Evolutionary conservation across 2,888 invertebrate genomes (phyloP).

Genomic region (Ichneumon xanthorius): DNA sequence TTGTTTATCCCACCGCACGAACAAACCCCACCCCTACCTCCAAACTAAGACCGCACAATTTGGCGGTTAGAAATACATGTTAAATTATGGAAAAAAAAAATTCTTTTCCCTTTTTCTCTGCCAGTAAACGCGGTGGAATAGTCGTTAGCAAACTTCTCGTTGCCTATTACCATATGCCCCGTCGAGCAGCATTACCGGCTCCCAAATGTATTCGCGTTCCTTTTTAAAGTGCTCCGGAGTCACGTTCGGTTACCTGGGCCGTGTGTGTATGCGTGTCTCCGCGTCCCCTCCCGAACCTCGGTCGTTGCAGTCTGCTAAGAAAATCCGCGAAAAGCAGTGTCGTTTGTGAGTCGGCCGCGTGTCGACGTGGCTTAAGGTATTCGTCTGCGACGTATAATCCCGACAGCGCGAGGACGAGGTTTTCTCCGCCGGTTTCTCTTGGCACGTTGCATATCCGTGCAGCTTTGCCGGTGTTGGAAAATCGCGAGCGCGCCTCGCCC

Average conservation of each 20-base stretch:
- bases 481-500: background rate
- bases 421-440: background rate
- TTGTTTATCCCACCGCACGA: background rate
- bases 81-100: background rate
- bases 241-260: conserved; percentile 45
- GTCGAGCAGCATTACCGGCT: conserved; percentile 3
- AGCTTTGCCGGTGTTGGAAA: background rate
- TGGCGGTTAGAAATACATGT: no score
- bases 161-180: conserved; percentile 12
- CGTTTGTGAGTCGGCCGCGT: conserved; percentile 50
- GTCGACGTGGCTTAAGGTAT: conserved; percentile 55
- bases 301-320: conserved; percentile 13
- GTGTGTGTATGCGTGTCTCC: background rate
- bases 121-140: conserved; percentile 12
- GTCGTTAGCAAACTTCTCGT: conserved; percentile 38
- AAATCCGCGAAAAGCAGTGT: conserved; percentile 56
- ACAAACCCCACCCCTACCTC: no score
- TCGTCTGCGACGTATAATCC: conserved; percentile 54
- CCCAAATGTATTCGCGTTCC: conserved; percentile 35
- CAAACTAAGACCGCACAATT: no score
- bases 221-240: conserved; percentile 47
- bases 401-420: conserved; percentile 12
- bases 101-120: background rate
- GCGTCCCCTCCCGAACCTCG: background rate
- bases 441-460: conserved; percentile 15